phyloP scores from a whole-genome alignment of 1,140 invertebrate species.

The Lepeophtheirus salmonis region DNA sequence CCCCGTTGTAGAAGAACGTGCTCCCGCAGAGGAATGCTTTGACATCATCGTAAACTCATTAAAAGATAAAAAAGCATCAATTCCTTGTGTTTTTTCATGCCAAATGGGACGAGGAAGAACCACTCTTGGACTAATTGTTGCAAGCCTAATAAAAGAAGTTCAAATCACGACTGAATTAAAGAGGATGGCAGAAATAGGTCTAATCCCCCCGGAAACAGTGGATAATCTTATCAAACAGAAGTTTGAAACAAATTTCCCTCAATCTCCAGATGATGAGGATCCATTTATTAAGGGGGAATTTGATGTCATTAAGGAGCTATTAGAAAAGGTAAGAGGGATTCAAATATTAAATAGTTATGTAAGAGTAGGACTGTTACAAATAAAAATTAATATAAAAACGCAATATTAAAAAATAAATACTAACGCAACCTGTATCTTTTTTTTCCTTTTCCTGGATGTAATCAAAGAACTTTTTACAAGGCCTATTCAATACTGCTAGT shows the following conservation, averaged over 20 bases:
- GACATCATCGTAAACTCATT: slow-evolving; percentile 12
- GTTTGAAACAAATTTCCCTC: neutral
- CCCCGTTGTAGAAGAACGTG: slow-evolving; percentile 8
- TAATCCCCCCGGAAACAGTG: slow-evolving; percentile 4
- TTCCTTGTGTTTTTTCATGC: slow-evolving; percentile 12
- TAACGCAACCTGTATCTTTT: too few relatives aligned
- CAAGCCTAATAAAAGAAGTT: slow-evolving; percentile 12
- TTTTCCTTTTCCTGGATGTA: too few relatives aligned
- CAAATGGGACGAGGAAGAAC: slow-evolving; percentile 16
- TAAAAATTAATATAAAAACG: too few relatives aligned
- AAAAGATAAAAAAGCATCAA: neutral
- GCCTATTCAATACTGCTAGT: too few relatives aligned
- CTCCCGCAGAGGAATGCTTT: slow-evolving; percentile 11
- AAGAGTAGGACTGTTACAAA: too few relatives aligned
- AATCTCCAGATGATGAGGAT: slow-evolving; percentile 8
- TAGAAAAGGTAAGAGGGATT: slow-evolving; percentile 9
- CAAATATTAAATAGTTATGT: too few relatives aligned
- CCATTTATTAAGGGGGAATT: slow-evolving; percentile 11
- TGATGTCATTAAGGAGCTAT: slow-evolving; percentile 17
- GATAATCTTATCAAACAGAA: slow-evolving; percentile 8
- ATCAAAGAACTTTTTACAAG: too few relatives aligned
- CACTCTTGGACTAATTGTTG: slow-evolving; percentile 10
- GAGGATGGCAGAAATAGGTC: slow-evolving; percentile 3
- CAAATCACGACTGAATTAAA: slow-evolving; percentile 16
- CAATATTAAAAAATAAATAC: too few relatives aligned